Conservation (phyloP, 2,797 vertebrate genomes). For the Trachops cirrhosus region DNA sequence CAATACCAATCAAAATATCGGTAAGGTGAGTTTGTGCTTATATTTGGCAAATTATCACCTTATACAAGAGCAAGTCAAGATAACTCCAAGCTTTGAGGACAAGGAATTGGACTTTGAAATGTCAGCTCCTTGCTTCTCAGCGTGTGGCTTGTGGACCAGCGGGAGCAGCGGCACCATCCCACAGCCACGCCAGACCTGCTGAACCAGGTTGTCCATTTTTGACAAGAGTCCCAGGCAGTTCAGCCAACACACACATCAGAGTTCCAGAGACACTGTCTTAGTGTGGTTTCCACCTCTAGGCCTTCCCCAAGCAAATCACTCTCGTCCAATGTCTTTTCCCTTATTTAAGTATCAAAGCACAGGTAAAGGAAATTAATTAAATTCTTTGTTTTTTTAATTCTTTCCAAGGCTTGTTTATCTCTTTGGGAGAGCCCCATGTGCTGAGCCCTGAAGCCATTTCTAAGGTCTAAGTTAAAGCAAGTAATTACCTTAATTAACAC, state of each 20-base stretch:
- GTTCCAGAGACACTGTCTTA: not conserved
- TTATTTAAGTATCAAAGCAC: not conserved
- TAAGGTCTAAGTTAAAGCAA: slow-evolving; percentile 14
- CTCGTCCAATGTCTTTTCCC: not conserved
- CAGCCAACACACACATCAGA: not conserved
- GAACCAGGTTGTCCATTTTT: not conserved
- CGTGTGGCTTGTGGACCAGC: not conserved
- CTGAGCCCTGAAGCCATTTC: not conserved
- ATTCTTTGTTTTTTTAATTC: not conserved
- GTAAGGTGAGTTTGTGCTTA: not conserved
- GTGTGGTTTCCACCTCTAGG: not conserved
- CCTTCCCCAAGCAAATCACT: not conserved
- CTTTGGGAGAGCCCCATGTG: not conserved
- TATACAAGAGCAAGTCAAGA: not conserved
- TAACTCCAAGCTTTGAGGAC: not conserved
- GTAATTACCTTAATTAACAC: slow-evolving; percentile 40
- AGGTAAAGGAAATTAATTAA: slow-evolving; percentile 21
- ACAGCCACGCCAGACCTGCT: not conserved
- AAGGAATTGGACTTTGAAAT: not conserved
- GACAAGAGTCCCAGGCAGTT: not conserved
- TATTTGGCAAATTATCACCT: not conserved
- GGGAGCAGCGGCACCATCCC: not conserved
- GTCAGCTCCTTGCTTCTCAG: not conserved
- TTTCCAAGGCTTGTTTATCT: not conserved
- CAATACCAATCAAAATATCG: not conserved